Percentiles rank a stretch among this genome's conserved stretches.
These are phyloP conservation scores for Melinaea marsaeus DNA, from an alignment of 2,888 invertebrate species.

Conservation along the genomic window DNA sequence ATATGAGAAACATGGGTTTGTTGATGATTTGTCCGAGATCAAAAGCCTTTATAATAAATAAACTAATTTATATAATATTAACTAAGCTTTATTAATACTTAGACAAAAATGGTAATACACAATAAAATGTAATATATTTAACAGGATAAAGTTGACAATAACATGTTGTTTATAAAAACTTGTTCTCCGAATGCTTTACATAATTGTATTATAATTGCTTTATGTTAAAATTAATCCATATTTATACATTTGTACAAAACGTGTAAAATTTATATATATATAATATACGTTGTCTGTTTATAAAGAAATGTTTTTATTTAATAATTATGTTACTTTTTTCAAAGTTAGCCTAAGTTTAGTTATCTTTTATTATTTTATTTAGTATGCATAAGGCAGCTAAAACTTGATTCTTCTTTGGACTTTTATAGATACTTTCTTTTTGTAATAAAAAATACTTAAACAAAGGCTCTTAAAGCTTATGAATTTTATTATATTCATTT, in stretches of 20 bases:
- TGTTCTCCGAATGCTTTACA: too few relatives aligned
- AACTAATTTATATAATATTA: too few relatives aligned
- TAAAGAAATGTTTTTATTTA: not conserved
- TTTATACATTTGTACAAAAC: not conserved
- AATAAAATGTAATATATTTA: too few relatives aligned
- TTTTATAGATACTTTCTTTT: slow-evolving; percentile 41
- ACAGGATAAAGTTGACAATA: too few relatives aligned
- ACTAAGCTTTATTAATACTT: too few relatives aligned
- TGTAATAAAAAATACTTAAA: slow-evolving; percentile 37
- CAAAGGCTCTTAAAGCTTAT: slow-evolving; percentile 13
- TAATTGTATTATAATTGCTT: slow-evolving; percentile 2
- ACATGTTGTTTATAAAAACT: too few relatives aligned
- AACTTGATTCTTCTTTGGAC: slow-evolving; percentile 40
- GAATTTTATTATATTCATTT: slow-evolving; percentile 18
- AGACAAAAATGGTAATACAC: too few relatives aligned
- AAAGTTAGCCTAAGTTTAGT: not conserved
- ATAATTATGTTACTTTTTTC: not conserved
- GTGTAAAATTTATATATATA: not conserved
- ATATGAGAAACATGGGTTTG: too few relatives aligned
- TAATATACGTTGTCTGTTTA: too few relatives aligned
- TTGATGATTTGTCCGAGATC: too few relatives aligned
- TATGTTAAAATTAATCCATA: not conserved
- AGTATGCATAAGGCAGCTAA: slow-evolving; percentile 49
- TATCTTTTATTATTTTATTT: slow-evolving; percentile 21
- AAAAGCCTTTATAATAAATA: too few relatives aligned